These are phyloP conservation scores for Sebastes iracundus DNA, from an alignment of 2,797 vertebrate genomes.

Conservation along the genomic window DNA sequence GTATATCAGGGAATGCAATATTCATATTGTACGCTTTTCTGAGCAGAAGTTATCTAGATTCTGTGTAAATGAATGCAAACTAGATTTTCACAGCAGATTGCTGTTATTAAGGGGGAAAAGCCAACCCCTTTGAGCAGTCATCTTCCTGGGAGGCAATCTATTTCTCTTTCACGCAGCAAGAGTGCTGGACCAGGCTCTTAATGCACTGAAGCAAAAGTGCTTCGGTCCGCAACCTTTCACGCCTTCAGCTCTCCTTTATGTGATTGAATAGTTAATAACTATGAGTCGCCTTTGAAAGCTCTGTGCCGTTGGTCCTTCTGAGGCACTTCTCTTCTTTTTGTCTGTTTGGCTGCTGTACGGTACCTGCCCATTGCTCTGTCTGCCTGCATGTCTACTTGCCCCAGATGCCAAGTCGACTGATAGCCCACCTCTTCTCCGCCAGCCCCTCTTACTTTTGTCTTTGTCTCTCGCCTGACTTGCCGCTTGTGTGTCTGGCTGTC, in stretches of 20 bases:
- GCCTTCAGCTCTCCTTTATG: slow-evolving; percentile 84
- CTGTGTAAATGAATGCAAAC: slow-evolving; percentile 86
- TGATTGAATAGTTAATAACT: slow-evolving; percentile 89
- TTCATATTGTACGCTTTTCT: slow-evolving; percentile 84
- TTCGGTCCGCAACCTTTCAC: slow-evolving; percentile 87
- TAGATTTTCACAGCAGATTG: slow-evolving; percentile 88
- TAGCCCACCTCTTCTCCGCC: slow-evolving; percentile 57
- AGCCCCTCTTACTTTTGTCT: slow-evolving; percentile 59
- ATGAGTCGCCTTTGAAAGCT: slow-evolving; percentile 84
- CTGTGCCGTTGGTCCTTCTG: slow-evolving; percentile 65
- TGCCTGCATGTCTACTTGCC: slow-evolving; percentile 62
- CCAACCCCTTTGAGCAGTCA: slow-evolving; percentile 78
- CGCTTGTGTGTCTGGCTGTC: slow-evolving; percentile 59
- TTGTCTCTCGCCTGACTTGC: slow-evolving; percentile 56
- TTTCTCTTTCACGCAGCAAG: slow-evolving; percentile 82
- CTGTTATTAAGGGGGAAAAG: slow-evolving; percentile 84
- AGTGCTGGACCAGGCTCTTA: slow-evolving; percentile 83
- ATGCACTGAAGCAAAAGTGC: slow-evolving; percentile 88
- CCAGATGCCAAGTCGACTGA: slow-evolving; percentile 67
- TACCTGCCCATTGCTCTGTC: slow-evolving; percentile 70
- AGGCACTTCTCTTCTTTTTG: slow-evolving; percentile 71
- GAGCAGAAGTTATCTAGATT: slow-evolving; percentile 86
- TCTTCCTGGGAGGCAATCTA: slow-evolving; percentile 87
- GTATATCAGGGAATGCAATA: slow-evolving; percentile 85
- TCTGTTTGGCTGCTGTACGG: slow-evolving; percentile 60